Percentiles rank a stretch among this genome's conserved stretches.
These are phyloP conservation scores for Melierax canorus DNA, from an alignment of 2,113 vertebrate species.

Conservation along the genomic window DNA sequence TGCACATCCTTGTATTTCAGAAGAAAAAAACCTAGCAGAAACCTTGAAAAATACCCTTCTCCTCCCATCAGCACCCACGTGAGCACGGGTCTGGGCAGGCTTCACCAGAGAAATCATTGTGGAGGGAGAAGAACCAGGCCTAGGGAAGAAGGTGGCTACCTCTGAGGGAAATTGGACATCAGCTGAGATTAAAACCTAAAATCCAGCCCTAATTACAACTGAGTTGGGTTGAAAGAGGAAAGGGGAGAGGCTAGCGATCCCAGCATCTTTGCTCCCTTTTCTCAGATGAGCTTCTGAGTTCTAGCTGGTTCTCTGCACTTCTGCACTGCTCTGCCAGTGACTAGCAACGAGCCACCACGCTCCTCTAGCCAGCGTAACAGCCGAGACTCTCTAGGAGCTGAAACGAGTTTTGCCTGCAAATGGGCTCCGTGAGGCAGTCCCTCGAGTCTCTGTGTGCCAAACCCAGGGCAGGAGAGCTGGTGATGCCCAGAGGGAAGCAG, in stretches of 20 bases:
- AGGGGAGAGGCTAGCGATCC: not conserved
- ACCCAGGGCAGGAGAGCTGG: constrained; percentile 38
- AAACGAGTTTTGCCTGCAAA: constrained; percentile 21
- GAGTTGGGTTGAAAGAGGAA: not conserved
- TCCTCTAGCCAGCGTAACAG: not conserved
- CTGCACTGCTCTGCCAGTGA: not conserved
- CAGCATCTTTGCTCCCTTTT: not conserved
- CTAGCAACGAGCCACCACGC: not conserved
- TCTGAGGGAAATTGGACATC: not conserved
- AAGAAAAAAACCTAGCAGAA: constrained; percentile 78
- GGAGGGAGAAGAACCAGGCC: not conserved
- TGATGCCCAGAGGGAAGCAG: constrained; percentile 60
- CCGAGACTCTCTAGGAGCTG: not conserved
- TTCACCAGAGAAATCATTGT: not conserved
- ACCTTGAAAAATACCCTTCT: constrained; percentile 74
- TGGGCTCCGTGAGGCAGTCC: not conserved
- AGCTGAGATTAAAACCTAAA: not conserved
- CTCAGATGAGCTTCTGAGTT: not conserved
- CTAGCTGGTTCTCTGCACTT: not conserved
- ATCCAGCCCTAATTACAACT: not conserved
- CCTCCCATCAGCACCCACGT: constrained; percentile 31
- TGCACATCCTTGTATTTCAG: constrained; percentile 90
- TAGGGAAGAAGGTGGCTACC: not conserved
- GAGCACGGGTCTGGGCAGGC: constrained; percentile 67
- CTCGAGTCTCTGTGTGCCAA: constrained; percentile 9